These are phyloP conservation scores for Omphaloscelis lunosa DNA, from an alignment of 2,888 invertebrate genomes.

Conservation along the genomic window DNA sequence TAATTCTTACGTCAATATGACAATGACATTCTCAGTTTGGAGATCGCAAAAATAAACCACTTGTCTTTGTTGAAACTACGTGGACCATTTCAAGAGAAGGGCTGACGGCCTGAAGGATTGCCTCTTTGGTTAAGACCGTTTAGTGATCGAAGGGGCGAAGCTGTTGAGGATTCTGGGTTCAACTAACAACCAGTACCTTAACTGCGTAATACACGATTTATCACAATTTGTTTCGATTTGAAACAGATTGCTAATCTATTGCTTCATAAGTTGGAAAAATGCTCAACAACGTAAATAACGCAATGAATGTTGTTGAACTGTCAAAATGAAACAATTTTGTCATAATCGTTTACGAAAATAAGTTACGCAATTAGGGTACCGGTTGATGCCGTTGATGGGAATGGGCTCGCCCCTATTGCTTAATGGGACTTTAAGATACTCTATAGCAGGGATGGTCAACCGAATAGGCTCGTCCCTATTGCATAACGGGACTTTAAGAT, in stretches of 20 bases:
- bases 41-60: background rate
- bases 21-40: background rate
- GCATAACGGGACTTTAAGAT: background rate
- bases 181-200: no score
- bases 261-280: no score
- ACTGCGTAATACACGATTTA: no score
- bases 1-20: slow-evolving; percentile 3
- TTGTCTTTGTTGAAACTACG: background rate
- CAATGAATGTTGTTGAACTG: no score
- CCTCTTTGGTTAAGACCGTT: background rate
- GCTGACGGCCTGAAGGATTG: background rate
- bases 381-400: background rate
- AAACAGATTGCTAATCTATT: no score
- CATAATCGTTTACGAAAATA: no score
- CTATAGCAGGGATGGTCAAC: no score
- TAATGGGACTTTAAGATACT: no score
- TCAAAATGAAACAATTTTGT: no score
- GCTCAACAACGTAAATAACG: no score
- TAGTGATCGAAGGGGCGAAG: background rate
- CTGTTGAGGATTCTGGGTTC: background rate
- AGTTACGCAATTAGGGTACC: no score
- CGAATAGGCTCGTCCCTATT: background rate
- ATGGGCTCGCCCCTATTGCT: background rate
- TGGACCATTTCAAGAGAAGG: background rate
- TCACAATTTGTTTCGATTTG: no score